A percentile compares a stretch with the other conserved stretches of the same genome.
These are phyloP conservation scores for Icerya purchasi DNA, from an alignment of 2,888 invertebrate genomes.

Conservation along the genomic window DNA sequence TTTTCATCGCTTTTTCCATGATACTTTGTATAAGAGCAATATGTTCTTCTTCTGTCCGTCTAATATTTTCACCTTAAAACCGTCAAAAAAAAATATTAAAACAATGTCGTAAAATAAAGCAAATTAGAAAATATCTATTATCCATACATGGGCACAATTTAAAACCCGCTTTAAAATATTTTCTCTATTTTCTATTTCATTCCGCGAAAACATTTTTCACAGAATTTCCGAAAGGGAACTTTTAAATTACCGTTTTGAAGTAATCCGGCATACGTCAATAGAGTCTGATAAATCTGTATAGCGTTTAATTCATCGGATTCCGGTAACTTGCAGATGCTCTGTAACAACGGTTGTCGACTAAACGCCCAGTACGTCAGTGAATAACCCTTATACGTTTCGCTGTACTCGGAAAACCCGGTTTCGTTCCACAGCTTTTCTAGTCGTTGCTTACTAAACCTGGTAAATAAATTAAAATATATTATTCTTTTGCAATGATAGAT, in stretches of 20 bases:
- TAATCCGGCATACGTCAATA: slow-evolving; percentile 72
- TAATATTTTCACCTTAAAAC: slow-evolving; percentile 13
- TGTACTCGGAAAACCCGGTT: slow-evolving; percentile 40
- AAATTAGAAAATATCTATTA: not conserved
- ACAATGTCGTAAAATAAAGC: not conserved
- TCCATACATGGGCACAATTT: not conserved
- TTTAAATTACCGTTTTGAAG: slow-evolving; percentile 47
- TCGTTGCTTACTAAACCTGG: slow-evolving; percentile 52
- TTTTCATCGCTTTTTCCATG: slow-evolving; percentile 75
- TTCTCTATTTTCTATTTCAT: too few relatives aligned
- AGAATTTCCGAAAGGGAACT: too few relatives aligned
- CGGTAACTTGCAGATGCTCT: slow-evolving; percentile 61
- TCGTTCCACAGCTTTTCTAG: slow-evolving; percentile 53
- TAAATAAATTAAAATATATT: not conserved
- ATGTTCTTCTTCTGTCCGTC: slow-evolving; percentile 57
- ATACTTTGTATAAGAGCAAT: slow-evolving; percentile 71
- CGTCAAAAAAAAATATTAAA: too few relatives aligned
- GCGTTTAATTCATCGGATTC: slow-evolving; percentile 73
- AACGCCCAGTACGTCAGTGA: slow-evolving; percentile 79
- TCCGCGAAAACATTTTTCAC: too few relatives aligned
- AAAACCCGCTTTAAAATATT: too few relatives aligned
- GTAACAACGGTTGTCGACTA: slow-evolving; percentile 52
- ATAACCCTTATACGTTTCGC: slow-evolving; percentile 71
- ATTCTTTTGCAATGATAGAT: not conserved
- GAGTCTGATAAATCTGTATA: slow-evolving; percentile 67